A percentile compares a stretch with the other conserved stretches of the same genome.
Conservation (phyloP, 2,888 invertebrate genomes). For the Neoaliturus tenellus region DNA sequence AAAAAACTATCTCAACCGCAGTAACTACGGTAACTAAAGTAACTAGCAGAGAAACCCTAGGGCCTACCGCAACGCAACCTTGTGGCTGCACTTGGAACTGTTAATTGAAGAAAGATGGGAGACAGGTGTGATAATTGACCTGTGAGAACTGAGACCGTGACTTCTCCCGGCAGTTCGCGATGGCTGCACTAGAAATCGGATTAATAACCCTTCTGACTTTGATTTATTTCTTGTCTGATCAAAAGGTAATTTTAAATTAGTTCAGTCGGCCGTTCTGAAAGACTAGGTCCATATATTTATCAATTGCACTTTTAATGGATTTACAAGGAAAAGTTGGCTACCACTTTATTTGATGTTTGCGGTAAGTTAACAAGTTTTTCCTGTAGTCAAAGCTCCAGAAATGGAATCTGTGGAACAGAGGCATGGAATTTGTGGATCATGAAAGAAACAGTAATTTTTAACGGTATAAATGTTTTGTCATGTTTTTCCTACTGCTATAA, state of each 20-base stretch:
- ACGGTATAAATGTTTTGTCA: too few species aligned
- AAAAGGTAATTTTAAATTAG: neutral
- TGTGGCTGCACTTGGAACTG: neutral
- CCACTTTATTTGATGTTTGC: too few species aligned
- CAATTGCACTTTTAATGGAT: too few species aligned
- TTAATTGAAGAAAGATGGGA: slow-evolving; percentile 16
- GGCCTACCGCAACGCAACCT: slow-evolving; percentile 14
- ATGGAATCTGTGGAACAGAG: too few species aligned
- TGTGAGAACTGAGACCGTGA: slow-evolving; percentile 13
- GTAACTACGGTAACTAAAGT: neutral
- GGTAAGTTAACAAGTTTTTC: too few species aligned
- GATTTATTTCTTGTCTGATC: neutral
- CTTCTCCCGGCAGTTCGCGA: neutral
- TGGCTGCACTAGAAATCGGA: slow-evolving; percentile 1
- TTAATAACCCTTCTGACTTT: neutral
- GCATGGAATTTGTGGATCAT: too few species aligned
- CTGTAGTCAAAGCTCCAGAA: too few species aligned
- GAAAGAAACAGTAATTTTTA: too few species aligned
- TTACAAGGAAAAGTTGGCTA: too few species aligned
- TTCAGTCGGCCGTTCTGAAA: too few species aligned
- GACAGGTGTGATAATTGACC: slow-evolving; percentile 19
- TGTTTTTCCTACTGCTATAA: too few species aligned
- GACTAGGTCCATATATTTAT: too few species aligned
- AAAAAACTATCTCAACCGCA: neutral
- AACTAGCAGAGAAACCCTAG: neutral